Conservation (phyloP, 2,113 vertebrate genomes). For the Pollimyrus isidori region DNA sequence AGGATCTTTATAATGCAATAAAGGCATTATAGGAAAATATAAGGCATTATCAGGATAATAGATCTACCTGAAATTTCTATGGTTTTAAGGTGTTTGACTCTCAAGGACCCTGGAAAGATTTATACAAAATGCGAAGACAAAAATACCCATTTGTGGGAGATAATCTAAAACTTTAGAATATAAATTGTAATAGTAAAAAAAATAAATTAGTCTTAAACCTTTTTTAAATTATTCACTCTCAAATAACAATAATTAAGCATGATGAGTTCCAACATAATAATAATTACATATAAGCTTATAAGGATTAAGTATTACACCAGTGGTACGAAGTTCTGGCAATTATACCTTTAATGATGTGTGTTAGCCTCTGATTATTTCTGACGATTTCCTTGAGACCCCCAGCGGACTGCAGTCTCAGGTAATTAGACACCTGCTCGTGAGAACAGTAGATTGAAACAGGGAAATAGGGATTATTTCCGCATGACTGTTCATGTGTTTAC, state of each 20-base stretch:
- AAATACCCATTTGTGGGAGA: not conserved
- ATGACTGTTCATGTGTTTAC: not conserved
- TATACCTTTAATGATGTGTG: constrained; percentile 7
- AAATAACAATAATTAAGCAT: not conserved
- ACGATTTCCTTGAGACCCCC: constrained; percentile 8
- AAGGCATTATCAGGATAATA: too few relatives aligned
- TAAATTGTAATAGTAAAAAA: not conserved
- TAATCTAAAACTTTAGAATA: not conserved
- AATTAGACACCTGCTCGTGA: constrained; percentile 15
- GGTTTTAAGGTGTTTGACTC: not conserved
- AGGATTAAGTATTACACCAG: not conserved
- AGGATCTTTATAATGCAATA: not conserved
- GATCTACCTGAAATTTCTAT: not conserved
- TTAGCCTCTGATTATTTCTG: not conserved
- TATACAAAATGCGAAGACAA: not conserved
- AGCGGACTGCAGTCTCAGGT: not conserved
- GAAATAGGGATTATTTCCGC: not conserved
- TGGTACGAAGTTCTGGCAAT: not conserved
- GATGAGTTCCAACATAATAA: not conserved
- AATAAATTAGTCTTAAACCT: not conserved
- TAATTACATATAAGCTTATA: not conserved
- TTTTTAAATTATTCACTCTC: not conserved
- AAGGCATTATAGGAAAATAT: too few relatives aligned
- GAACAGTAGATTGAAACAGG: not conserved
- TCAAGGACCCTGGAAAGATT: not conserved